These are phyloP conservation scores for Trachelipus rathkii DNA, from an alignment of 1,140 invertebrate genomes.

Conservation along the genomic window DNA sequence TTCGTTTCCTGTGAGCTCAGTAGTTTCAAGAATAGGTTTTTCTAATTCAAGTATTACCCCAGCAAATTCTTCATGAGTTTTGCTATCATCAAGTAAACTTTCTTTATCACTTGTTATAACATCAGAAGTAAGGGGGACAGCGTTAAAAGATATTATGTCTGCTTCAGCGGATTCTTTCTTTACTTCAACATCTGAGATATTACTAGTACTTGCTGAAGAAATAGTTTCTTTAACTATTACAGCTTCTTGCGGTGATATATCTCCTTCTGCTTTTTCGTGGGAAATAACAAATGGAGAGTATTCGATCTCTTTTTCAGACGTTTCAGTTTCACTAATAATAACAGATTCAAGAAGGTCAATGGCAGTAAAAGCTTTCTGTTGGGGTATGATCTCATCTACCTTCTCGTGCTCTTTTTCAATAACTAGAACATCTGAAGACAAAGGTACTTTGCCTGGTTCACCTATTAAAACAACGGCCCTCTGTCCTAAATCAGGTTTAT, in stretches of 20 bases:
- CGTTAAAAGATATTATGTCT: background rate
- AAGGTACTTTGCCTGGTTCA: conserved; percentile 32
- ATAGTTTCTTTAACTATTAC: conserved; percentile 42
- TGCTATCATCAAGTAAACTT: background rate
- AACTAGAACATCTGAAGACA: conserved; percentile 34
- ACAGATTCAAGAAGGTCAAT: conserved; percentile 54
- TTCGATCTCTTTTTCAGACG: background rate
- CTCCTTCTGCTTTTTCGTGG: background rate
- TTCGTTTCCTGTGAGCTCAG: conserved; percentile 33
- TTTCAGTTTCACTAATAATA: conserved; percentile 50
- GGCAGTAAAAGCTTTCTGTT: background rate
- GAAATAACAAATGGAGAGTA: background rate
- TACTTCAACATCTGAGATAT: conserved; percentile 49
- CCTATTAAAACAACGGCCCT: conserved; percentile 31
- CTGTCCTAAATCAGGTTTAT: conserved; percentile 18
- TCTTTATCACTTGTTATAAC: background rate
- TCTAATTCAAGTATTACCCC: conserved; percentile 28
- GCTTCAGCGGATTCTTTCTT: conserved; percentile 55
- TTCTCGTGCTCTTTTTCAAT: conserved; percentile 38
- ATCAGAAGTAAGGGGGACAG: background rate
- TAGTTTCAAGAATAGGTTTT: background rate
- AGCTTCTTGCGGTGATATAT: conserved; percentile 9
- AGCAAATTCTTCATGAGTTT: conserved; percentile 18
- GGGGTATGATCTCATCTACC: conserved; percentile 47
- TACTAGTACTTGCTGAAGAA: conserved; percentile 33